A percentile compares a stretch with the other conserved stretches of the same genome.
Evolutionary conservation across 2,113 vertebrate genomes (phyloP).

Genomic region (Pavo muticus): DNA sequence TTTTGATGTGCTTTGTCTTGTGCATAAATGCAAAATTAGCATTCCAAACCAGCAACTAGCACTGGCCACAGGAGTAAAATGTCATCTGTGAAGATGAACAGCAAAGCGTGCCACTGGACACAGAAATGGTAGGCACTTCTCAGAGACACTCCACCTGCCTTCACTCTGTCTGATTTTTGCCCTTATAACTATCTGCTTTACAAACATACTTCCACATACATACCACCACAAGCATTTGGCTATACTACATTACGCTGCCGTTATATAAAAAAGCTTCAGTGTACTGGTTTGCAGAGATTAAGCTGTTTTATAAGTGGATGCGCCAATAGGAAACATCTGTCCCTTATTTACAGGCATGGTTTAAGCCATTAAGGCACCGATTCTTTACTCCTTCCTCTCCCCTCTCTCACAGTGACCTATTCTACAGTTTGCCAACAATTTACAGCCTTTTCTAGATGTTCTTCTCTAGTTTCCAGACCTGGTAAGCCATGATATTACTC

Average conservation of each 20-base stretch:
- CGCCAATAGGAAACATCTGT: constrained; percentile 68
- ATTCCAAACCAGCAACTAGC: neutral
- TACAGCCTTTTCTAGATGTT: constrained; percentile 10
- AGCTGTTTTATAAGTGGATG: constrained; percentile 37
- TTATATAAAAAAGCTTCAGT: constrained; percentile 25
- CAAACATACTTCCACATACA: neutral
- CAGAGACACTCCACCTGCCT: neutral
- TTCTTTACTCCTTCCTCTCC: constrained; percentile 18
- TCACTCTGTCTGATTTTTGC: neutral
- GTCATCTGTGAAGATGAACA: neutral
- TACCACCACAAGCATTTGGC: neutral
- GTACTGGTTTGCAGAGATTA: constrained; percentile 7
- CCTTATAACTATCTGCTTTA: neutral
- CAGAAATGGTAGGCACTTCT: neutral
- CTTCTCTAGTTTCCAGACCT: constrained; percentile 4
- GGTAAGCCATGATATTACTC: neutral
- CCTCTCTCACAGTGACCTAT: neutral
- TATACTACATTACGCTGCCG: neutral
- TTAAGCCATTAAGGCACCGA: constrained; percentile 17
- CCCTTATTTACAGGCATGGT: constrained; percentile 18
- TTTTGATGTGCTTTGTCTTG: constrained; percentile 18
- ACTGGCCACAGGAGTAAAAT: neutral
- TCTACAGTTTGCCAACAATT: constrained; percentile 9
- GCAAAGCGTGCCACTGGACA: neutral
- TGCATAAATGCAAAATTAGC: neutral